A percentile compares a stretch with the other conserved stretches of the same genome.
Conservation (phyloP, 2,888 invertebrate species). For the Danaus chrysippus region DNA sequence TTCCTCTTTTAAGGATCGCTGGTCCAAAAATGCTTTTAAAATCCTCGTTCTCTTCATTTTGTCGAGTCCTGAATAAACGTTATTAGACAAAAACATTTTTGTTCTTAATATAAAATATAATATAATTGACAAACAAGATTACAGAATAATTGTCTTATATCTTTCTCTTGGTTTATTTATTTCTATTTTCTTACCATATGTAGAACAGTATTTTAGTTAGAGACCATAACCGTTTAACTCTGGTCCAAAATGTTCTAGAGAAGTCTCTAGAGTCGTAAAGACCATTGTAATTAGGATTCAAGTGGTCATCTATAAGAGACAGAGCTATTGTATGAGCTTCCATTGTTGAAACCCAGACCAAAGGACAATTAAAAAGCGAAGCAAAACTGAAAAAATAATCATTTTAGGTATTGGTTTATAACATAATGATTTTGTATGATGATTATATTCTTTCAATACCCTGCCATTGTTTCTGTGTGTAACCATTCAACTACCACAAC, state of each 20-base stretch:
- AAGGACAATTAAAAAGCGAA: slow-evolving; percentile 48
- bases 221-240: slow-evolving; percentile 24
- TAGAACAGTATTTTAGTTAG: slow-evolving; percentile 13
- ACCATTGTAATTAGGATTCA: slow-evolving; percentile 49
- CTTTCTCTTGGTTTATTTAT: background rate
- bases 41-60: slow-evolving; percentile 18
- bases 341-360: slow-evolving; percentile 51
- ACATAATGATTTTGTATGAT: slow-evolving; percentile 9
- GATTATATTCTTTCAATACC: slow-evolving; percentile 18
- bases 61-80: slow-evolving; percentile 14
- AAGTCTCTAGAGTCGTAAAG: slow-evolving; percentile 22
- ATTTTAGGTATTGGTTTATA: too few species aligned
- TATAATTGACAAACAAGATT: too few species aligned
- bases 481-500: slow-evolving; percentile 35
- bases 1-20: slow-evolving; percentile 34
- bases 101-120: background rate
- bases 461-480: slow-evolving; percentile 31
- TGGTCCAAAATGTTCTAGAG: slow-evolving; percentile 28
- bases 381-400: slow-evolving; percentile 51
- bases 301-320: slow-evolving; percentile 45
- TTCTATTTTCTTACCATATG: slow-evolving; percentile 30
- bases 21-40: slow-evolving; percentile 23
- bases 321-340: slow-evolving; percentile 46
- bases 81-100: background rate
- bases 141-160: background rate